These are phyloP conservation scores for Acholoe squamosa DNA, from an alignment of 2,888 invertebrate genomes.

Conservation along the genomic window DNA sequence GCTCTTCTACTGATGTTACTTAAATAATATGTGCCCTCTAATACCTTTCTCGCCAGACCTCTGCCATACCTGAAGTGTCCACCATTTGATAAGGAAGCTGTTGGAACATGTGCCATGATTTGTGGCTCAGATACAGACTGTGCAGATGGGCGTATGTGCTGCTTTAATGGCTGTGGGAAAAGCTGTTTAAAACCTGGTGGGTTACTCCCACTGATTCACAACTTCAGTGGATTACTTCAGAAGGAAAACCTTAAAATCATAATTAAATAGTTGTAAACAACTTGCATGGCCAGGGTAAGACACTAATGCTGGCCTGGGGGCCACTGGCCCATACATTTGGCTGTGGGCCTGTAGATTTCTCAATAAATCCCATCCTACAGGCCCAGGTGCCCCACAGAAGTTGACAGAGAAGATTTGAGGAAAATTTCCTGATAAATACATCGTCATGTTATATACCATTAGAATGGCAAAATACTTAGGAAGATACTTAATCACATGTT, in stretches of 20 bases:
- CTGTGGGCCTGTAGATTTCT: neutral
- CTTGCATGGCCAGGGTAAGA: too few relatives aligned
- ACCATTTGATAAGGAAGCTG: neutral
- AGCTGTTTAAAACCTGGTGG: neutral
- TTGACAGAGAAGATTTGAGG: neutral
- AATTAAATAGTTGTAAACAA: too few relatives aligned
- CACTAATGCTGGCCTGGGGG: too few relatives aligned
- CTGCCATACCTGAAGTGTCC: neutral
- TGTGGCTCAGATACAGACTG: neutral
- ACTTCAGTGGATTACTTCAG: too few relatives aligned
- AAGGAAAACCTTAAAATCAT: too few relatives aligned
- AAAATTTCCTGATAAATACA: neutral
- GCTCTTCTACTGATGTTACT: too few relatives aligned
- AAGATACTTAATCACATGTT: too few relatives aligned
- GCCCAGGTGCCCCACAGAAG: neutral
- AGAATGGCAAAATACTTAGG: too few relatives aligned
- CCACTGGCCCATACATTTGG: too few relatives aligned
- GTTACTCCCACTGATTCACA: neutral
- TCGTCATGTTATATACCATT: neutral
- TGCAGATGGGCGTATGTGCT: neutral
- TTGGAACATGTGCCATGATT: neutral
- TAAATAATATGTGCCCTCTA: too few relatives aligned
- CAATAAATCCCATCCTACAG: neutral
- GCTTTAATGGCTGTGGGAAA: neutral
- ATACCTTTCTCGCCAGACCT: neutral